A percentile compares a stretch with the other conserved stretches of the same genome.
These are phyloP conservation scores for Distichodus sexfasciatus DNA, from an alignment of 2,797 vertebrate species.

Conservation along the genomic window DNA sequence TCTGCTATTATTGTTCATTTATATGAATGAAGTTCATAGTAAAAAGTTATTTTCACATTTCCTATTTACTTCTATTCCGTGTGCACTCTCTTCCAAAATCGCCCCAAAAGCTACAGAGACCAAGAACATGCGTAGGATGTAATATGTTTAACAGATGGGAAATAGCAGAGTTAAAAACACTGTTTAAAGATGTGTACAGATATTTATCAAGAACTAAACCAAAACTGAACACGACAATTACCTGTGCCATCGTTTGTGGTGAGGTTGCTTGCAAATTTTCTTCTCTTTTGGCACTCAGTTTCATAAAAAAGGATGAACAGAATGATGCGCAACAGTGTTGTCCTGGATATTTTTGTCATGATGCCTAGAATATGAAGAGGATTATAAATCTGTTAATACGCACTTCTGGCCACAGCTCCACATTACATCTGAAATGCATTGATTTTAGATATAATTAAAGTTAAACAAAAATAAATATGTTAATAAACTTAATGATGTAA, in stretches of 20 bases:
- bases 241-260: constrained; percentile 65
- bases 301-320: constrained; percentile 64
- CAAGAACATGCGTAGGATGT: constrained; percentile 18
- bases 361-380: constrained; percentile 52
- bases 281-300: constrained; percentile 69
- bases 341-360: constrained; percentile 72
- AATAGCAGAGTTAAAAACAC: background rate
- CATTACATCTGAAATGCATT: background rate
- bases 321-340: constrained; percentile 63
- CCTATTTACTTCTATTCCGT: too few relatives aligned
- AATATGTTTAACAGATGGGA: constrained; percentile 1
- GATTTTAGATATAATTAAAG: too few relatives aligned
- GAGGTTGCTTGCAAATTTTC: constrained; percentile 66
- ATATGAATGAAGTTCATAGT: too few relatives aligned
- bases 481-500: too few relatives aligned
- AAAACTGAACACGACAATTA: background rate
- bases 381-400: background rate
- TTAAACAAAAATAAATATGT: too few relatives aligned
- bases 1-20: too few relatives aligned
- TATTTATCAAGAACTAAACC: background rate
- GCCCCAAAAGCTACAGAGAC: background rate
- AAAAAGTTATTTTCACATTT: too few relatives aligned
- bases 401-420: background rate
- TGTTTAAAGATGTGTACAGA: background rate
- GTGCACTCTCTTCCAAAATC: too few relatives aligned